Evolutionary conservation across 2,888 invertebrate genomes (phyloP).

Genomic region (Aspidiotus destructor): DNA sequence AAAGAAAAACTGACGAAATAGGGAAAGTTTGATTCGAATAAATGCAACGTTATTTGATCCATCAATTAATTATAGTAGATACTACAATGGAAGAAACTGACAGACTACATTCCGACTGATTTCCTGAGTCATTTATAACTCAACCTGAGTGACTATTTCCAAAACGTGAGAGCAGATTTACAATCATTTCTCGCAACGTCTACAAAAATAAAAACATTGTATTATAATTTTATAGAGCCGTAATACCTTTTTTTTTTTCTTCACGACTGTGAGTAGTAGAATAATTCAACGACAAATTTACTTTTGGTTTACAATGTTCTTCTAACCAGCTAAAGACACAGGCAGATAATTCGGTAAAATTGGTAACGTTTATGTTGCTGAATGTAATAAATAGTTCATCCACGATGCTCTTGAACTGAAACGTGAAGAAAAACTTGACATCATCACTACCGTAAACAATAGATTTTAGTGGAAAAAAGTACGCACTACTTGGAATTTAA

Average conservation of each 20-base stretch:
- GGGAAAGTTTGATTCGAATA: too few relatives aligned
- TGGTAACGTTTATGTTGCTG: constrained; percentile 65
- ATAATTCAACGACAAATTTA: constrained; percentile 22
- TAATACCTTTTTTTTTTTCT: not conserved
- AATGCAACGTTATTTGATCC: too few relatives aligned
- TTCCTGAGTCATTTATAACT: too few relatives aligned
- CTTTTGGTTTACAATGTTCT: constrained; percentile 90
- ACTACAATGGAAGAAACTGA: too few relatives aligned
- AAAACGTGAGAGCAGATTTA: constrained; percentile 11
- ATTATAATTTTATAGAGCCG: not conserved
- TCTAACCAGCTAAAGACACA: constrained; percentile 96
- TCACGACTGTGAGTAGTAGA: not conserved
- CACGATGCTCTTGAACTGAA: constrained; percentile 86
- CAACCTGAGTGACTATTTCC: constrained; percentile 11
- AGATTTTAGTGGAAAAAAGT: not conserved
- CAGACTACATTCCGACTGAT: too few relatives aligned
- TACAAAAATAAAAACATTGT: not conserved
- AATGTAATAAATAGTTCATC: constrained; percentile 88
- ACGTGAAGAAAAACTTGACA: constrained; percentile 2
- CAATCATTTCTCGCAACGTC: constrained; percentile 22
- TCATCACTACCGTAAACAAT: not conserved
- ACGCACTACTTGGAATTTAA: constrained; percentile 90
- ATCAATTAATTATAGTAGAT: too few relatives aligned
- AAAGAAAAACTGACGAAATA: too few relatives aligned
- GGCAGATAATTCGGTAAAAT: constrained; percentile 86